A percentile compares a stretch with the other conserved stretches of the same genome.
These are phyloP conservation scores for Argyrosomus japonicus DNA, from an alignment of 2,113 vertebrate genomes.

Conservation along the genomic window DNA sequence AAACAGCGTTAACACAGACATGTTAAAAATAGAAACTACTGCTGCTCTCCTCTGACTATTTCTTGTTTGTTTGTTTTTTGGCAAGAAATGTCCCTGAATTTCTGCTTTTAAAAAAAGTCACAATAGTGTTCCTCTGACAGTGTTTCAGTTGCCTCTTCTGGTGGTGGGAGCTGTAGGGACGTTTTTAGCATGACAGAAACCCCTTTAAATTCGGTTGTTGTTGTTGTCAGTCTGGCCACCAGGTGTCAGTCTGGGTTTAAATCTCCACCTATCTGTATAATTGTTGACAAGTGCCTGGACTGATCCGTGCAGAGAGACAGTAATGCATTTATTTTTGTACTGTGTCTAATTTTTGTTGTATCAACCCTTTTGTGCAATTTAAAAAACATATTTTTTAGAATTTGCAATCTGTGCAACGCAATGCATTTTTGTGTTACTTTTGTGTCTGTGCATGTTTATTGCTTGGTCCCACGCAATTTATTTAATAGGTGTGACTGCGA, in stretches of 20 bases:
- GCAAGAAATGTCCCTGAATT: not conserved
- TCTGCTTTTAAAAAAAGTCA: not conserved
- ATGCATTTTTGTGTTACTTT: not conserved
- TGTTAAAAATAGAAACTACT: constrained; percentile 22
- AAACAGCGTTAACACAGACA: not conserved
- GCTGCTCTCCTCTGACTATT: constrained; percentile 14
- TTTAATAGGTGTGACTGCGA: not conserved
- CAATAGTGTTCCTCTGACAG: constrained; percentile 5
- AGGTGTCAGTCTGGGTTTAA: constrained; percentile 77
- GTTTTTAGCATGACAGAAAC: constrained; percentile 1
- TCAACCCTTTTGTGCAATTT: constrained; percentile 1
- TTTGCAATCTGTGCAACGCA: not conserved
- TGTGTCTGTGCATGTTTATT: constrained; percentile 3
- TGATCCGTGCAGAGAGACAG: not conserved
- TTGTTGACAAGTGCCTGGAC: not conserved
- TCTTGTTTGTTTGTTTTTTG: not conserved
- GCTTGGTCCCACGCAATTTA: not conserved
- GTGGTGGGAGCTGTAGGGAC: not conserved
- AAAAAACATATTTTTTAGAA: not conserved
- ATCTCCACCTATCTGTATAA: constrained; percentile 12
- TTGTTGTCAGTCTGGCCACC: constrained; percentile 58
- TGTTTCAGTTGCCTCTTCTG: constrained; percentile 8
- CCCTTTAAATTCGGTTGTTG: constrained; percentile 16
- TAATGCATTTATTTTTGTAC: not conserved
- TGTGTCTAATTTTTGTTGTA: not conserved